Percentiles rank a stretch among this genome's conserved stretches.
phyloP scores from a whole-genome alignment of 1,140 invertebrate genomes.

The Paraescarpia echinospica region DNA sequence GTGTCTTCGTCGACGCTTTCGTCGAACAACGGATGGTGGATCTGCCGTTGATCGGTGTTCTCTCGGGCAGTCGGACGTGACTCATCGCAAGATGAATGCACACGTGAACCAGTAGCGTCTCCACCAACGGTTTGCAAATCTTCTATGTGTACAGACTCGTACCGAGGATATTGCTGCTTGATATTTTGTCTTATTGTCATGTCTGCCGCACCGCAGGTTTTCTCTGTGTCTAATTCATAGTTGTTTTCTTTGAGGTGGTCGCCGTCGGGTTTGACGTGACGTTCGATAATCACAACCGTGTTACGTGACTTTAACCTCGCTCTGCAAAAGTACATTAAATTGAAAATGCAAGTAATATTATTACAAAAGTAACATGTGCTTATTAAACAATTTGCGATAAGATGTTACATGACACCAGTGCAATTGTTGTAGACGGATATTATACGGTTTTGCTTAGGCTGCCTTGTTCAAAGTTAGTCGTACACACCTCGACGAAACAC shows the following conservation, averaged over 20 bases:
- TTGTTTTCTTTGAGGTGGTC: background rate
- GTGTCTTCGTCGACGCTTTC: background rate
- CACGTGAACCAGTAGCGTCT: background rate
- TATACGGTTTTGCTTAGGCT: no score
- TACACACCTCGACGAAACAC: no score
- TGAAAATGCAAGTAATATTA: background rate
- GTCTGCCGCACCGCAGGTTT: background rate
- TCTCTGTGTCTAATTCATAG: background rate
- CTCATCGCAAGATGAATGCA: no score
- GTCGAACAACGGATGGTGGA: no score
- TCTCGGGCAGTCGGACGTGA: no score
- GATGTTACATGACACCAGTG: no score
- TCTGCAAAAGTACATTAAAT: background rate
- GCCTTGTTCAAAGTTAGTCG: no score
- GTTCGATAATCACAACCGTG: background rate
- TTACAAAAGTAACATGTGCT: no score
- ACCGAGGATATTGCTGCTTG: background rate
- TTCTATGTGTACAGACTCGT: background rate
- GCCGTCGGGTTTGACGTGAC: background rate
- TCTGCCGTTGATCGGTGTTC: no score
- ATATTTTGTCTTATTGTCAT: background rate
- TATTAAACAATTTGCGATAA: no score
- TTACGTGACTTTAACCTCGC: background rate
- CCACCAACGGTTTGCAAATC: background rate
- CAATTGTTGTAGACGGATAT: no score